Evolutionary conservation across 2,797 vertebrate species (phyloP).

Genomic region (Myotis myotis): DNA sequence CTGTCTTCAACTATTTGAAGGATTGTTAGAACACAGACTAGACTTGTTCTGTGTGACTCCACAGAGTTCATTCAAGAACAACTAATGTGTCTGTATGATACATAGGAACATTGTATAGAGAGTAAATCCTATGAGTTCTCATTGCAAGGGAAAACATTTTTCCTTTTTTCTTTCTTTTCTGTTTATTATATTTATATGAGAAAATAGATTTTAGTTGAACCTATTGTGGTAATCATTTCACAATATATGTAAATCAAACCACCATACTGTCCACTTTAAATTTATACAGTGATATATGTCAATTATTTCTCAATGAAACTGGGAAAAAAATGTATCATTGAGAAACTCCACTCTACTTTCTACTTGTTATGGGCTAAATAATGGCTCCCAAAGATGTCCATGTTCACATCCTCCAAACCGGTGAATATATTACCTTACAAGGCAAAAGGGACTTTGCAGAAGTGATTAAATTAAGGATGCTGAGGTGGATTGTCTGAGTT

Average conservation of each 20-base stretch:
- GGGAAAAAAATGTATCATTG: not conserved
- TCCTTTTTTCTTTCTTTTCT: not conserved
- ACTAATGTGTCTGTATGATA: not conserved
- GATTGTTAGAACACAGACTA: slow-evolving; percentile 17
- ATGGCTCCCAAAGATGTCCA: not conserved
- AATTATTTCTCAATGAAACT: not conserved
- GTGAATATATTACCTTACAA: not conserved
- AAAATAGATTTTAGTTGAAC: not conserved
- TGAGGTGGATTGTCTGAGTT: not conserved
- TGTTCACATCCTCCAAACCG: not conserved
- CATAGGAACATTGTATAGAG: not conserved
- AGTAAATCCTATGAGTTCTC: not conserved
- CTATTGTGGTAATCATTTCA: not conserved
- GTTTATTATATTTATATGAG: not conserved
- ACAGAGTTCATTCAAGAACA: slow-evolving; percentile 4
- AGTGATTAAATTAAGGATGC: not conserved
- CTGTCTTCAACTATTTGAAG: slow-evolving; percentile 22
- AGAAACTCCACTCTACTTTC: not conserved
- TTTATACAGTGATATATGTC: not conserved
- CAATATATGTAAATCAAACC: not conserved
- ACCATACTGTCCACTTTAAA: not conserved
- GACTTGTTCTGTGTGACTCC: not conserved
- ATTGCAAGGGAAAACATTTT: not conserved
- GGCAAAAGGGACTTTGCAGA: not conserved
- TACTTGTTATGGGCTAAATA: not conserved